Percentiles rank a stretch among this genome's conserved stretches.
phyloP scores from a whole-genome alignment of 2,113 vertebrate species.

The Ifrita kowaldi region DNA sequence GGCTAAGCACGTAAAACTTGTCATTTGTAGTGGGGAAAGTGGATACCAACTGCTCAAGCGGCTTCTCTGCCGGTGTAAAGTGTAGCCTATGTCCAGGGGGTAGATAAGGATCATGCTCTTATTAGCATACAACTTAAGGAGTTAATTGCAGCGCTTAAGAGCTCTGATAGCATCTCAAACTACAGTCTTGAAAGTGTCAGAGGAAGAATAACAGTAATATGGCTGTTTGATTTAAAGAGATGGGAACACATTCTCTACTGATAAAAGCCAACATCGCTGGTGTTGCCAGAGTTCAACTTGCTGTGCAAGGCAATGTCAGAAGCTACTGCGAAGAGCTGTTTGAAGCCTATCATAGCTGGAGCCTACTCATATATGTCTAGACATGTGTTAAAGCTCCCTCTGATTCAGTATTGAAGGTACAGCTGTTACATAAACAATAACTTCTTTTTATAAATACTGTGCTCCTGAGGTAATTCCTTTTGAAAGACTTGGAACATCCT shows the following conservation, averaged over 20 bases:
- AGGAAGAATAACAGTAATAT: constrained; percentile 21
- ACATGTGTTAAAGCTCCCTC: neutral
- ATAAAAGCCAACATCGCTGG: neutral
- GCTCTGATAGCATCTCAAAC: constrained; percentile 2
- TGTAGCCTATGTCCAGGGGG: neutral
- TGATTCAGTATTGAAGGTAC: neutral
- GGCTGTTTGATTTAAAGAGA: neutral
- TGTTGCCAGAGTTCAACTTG: neutral
- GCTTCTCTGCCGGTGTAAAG: neutral
- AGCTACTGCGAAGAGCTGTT: neutral
- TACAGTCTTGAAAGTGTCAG: neutral
- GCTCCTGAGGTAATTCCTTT: neutral
- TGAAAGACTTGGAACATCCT: neutral
- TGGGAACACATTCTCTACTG: neutral
- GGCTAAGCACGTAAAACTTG: neutral
- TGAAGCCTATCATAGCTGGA: neutral
- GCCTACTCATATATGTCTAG: neutral
- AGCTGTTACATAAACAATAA: neutral
- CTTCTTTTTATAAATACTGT: neutral
- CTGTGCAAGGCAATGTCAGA: neutral
- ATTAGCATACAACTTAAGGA: neutral
- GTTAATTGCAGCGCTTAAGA: neutral
- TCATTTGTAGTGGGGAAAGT: neutral
- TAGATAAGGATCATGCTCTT: neutral
- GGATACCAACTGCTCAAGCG: neutral